Percentiles rank a stretch among this genome's conserved stretches.
phyloP scores from a whole-genome alignment of 2,888 invertebrate species.

The Crioceris asparagi region DNA sequence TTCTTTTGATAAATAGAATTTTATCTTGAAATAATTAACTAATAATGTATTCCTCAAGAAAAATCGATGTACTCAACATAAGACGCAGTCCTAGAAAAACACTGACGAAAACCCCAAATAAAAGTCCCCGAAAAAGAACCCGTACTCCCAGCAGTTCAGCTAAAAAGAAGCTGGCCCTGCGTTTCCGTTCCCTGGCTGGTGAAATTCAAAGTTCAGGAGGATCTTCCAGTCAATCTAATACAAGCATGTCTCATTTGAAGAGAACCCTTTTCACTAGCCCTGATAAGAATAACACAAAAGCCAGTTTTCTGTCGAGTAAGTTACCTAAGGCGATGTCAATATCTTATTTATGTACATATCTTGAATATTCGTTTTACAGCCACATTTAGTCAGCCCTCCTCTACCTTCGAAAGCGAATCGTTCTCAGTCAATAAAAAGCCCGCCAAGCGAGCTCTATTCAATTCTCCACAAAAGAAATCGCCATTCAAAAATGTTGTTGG shows the following conservation, averaged over 20 bases:
- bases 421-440: slow-evolving; percentile 13
- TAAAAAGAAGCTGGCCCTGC: slow-evolving; percentile 44
- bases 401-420: slow-evolving; percentile 11
- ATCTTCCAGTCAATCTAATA: slow-evolving; percentile 15
- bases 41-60: slow-evolving; percentile 31
- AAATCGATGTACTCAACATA: slow-evolving; percentile 34
- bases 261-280: slow-evolving; percentile 69
- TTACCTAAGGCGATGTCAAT: too few species aligned
- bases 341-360: too few species aligned
- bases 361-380: slow-evolving; percentile 11
- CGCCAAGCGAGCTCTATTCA: slow-evolving; percentile 22
- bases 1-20: too few species aligned
- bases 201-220: slow-evolving; percentile 23
- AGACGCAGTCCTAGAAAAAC: slow-evolving; percentile 31
- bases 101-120: slow-evolving; percentile 40
- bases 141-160: slow-evolving; percentile 51
- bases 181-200: slow-evolving; percentile 27
- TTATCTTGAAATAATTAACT: too few species aligned
- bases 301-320: slow-evolving; percentile 21
- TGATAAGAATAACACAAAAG: slow-evolving; percentile 25
- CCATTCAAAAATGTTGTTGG: slow-evolving; percentile 39
- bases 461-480: slow-evolving; percentile 37
- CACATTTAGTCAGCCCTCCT: slow-evolving; percentile 16
- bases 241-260: slow-evolving; percentile 41
- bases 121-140: slow-evolving; percentile 42